phyloP scores from a whole-genome alignment of 2,888 invertebrate species.

The Cheilosia soror region DNA sequence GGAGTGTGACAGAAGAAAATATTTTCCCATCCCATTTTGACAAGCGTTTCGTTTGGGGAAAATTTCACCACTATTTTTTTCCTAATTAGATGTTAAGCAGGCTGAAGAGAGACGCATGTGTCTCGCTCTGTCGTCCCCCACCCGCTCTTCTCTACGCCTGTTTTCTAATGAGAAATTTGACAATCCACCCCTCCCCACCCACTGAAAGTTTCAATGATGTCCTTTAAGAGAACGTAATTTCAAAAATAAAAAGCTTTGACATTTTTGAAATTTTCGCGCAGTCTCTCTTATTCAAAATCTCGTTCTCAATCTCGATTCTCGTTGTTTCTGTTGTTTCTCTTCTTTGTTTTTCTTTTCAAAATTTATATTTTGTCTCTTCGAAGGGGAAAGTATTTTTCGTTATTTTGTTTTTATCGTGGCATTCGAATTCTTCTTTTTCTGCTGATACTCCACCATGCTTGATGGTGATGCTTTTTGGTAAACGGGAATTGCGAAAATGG shows the following conservation, averaged over 20 bases:
- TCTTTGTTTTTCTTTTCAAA: constrained; percentile 15
- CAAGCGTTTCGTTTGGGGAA: constrained; percentile 44
- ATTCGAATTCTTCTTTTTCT: constrained; percentile 41
- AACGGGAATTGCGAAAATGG: constrained; percentile 54
- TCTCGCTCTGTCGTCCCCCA: constrained; percentile 17
- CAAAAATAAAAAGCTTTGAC: constrained; percentile 36
- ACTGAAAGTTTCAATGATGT: background rate
- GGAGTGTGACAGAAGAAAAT: constrained; percentile 49
- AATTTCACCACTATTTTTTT: constrained; percentile 69
- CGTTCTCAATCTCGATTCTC: background rate
- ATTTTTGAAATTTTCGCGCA: constrained; percentile 47
- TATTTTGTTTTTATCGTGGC: constrained; percentile 70
- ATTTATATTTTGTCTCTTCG: constrained; percentile 44
- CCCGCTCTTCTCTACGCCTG: background rate
- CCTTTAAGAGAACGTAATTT: constrained; percentile 30
- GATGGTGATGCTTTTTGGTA: background rate
- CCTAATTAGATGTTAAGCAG: constrained; percentile 62
- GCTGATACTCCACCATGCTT: no score
- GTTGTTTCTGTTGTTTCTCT: constrained; percentile 1
- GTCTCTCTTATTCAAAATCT: constrained; percentile 23
- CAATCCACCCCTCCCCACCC: background rate
- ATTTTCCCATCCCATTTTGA: constrained; percentile 28
- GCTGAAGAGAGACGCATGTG: constrained; percentile 39
- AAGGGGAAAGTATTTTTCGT: constrained; percentile 69
- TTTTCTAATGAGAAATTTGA: constrained; percentile 51